phyloP scores from a whole-genome alignment of 2,888 invertebrate species.

The Cryptus armator region DNA sequence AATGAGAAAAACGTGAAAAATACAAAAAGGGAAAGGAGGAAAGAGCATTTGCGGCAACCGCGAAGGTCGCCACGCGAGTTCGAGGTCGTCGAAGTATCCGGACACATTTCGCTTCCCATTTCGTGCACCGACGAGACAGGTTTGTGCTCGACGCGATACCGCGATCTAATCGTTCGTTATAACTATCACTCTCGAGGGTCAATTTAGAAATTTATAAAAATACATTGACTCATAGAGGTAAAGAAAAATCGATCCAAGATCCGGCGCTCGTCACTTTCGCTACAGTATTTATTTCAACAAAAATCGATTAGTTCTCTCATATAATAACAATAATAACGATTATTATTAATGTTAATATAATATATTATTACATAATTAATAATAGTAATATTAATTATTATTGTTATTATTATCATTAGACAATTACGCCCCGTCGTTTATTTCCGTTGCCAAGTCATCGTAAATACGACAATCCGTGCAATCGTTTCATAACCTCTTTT shows the following conservation, averaged over 20 bases:
- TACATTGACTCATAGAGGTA: not conserved
- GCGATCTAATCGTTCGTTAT: constrained; percentile 32
- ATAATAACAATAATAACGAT: no score
- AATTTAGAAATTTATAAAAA: not conserved
- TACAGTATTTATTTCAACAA: no score
- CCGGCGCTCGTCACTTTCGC: no score
- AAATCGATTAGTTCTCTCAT: no score
- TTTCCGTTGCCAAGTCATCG: no score
- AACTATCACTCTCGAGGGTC: not conserved
- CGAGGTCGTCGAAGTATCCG: constrained; percentile 60
- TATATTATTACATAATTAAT: no score
- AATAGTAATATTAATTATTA: no score
- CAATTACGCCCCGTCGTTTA: no score
- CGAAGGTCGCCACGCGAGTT: constrained; percentile 62
- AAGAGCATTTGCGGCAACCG: constrained; percentile 38
- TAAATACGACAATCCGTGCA: no score
- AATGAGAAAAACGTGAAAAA: constrained; percentile 39
- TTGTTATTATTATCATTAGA: no score
- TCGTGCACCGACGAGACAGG: constrained; percentile 25
- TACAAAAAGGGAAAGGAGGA: constrained; percentile 56
- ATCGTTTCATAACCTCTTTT: no score
- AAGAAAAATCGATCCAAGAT: not conserved
- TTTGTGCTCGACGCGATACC: constrained; percentile 17
- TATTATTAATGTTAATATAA: no score
- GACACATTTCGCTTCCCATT: constrained; percentile 38